These are phyloP conservation scores for Apis cerana DNA, from an alignment of 1,140 invertebrate genomes.

Conservation along the genomic window DNA sequence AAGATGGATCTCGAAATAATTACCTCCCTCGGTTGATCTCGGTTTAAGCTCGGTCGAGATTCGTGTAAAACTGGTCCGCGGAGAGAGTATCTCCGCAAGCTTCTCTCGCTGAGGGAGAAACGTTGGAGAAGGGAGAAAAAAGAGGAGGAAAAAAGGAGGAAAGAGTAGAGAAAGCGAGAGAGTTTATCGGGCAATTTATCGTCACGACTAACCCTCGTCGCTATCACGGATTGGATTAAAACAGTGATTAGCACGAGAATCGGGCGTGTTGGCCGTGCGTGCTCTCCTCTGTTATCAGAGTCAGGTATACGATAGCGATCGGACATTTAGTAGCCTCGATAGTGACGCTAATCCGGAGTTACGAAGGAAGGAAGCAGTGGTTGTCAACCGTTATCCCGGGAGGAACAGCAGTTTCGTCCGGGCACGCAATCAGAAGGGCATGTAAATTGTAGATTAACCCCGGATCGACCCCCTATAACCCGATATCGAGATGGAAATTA, in stretches of 20 bases:
- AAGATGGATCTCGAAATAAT: conserved; percentile 25
- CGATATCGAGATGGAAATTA: conserved; percentile 32
- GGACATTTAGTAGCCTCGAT: conserved; percentile 74
- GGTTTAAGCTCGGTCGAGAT: conserved; percentile 15
- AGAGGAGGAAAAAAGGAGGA: no score
- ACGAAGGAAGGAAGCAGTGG: conserved; percentile 68
- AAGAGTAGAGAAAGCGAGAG: neutral
- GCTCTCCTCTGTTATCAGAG: conserved; percentile 70
- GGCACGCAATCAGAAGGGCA: conserved; percentile 65
- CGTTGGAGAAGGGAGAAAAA: no score
- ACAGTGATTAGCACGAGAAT: conserved; percentile 73
- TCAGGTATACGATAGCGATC: conserved; percentile 68
- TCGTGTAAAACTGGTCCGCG: conserved; percentile 50
- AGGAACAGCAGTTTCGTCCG: conserved; percentile 57
- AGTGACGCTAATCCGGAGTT: conserved; percentile 72
- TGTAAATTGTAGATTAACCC: conserved; percentile 64
- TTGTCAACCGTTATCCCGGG: conserved; percentile 66
- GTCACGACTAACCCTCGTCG: conserved; percentile 65
- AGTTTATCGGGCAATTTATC: conserved; percentile 67
- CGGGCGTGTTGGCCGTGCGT: conserved; percentile 69
- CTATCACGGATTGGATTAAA: conserved; percentile 73
- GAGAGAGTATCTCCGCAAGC: conserved; percentile 21
- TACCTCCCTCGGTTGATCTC: conserved; percentile 15
- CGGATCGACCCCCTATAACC: neutral
- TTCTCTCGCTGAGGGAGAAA: neutral